Percentiles rank a stretch among this genome's conserved stretches.
These are phyloP conservation scores for Symphodus melops DNA, from an alignment of 2,113 vertebrate species.

Conservation along the genomic window DNA sequence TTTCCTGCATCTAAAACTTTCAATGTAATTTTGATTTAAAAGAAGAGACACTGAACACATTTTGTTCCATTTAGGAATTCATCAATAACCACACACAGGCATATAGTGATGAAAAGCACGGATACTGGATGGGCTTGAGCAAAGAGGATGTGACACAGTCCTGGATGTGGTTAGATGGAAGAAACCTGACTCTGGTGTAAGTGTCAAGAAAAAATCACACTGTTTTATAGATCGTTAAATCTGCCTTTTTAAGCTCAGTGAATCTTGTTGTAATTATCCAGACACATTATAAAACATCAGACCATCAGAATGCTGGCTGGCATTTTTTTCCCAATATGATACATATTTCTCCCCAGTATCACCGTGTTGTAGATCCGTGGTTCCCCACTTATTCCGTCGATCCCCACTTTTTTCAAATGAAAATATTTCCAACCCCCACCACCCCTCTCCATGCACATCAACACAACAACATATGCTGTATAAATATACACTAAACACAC, in stretches of 20 bases:
- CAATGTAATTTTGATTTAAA: not conserved
- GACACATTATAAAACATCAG: not conserved
- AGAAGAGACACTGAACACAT: not conserved
- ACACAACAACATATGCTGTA: too few species aligned
- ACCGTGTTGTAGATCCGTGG: not conserved
- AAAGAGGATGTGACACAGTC: rapidly evolving
- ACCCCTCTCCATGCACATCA: too few species aligned
- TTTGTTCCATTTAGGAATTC: slow-evolving; percentile 48
- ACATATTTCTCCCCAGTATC: not conserved
- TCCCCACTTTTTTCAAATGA: too few species aligned
- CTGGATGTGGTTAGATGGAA: slow-evolving; percentile 57
- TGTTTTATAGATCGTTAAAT: too few species aligned
- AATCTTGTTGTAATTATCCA: not conserved
- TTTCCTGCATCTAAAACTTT: not conserved
- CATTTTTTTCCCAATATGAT: not conserved
- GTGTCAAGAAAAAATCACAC: not conserved
- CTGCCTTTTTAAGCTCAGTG: not conserved
- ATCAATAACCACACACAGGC: slow-evolving; percentile 22
- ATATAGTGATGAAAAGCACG: not conserved
- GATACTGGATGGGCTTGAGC: slow-evolving; percentile 70
- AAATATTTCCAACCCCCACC: too few species aligned
- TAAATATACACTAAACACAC: too few species aligned
- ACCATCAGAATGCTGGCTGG: not conserved
- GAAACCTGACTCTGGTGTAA: slow-evolving; percentile 42
- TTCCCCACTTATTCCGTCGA: too few species aligned